Evolutionary conservation across 2,797 vertebrate genomes (phyloP), one percentile per base, ranked within the genome.

Genomic region (Sylvia borin): DNA sequence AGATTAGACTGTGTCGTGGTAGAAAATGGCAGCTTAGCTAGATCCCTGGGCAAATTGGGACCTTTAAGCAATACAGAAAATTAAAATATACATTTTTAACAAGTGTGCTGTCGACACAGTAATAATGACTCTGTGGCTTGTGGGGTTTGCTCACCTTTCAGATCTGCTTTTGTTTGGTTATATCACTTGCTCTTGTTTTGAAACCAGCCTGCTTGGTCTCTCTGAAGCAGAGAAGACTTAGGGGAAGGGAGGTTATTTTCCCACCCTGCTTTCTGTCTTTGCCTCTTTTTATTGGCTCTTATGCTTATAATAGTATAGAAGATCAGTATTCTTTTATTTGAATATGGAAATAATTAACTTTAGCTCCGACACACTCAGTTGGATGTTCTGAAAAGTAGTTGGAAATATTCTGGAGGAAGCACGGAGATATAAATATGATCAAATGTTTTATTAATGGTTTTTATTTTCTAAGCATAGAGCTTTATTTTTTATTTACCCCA

Each of bases 1-100:
- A 99, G 99, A 99, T 99, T 99, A 99, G 98, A 98, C 98, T 97
- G 97, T 96, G 97, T 98, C 93, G 15, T 98, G 95, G 97, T 97
- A 98, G 97, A 98, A 98, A 98, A 97, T 98, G 98, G 98, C 97
- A 98, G 97, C 98, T 98, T 98, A 98, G 97, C 97, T 98, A 97
- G 97, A 98, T 98, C 97, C 97, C 96, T 55, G 88, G 95, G 97
- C 96, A 98, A 98, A 98, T 97, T 97, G 98, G 97, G 97, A 97
- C 96, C 97, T 97, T 97, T 97, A 97, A 97, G 97, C 97, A 97
- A 98, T 98, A 98, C 95, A 95, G 98, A 98, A 98, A 98, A 98
- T 98, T 98, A 98, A 98, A 98, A 98, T 98, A 98, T 98, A 98
- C 98, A 98, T 98, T 98, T 98, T 98, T 98, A 98, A 98, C 98